Base-by-base conservation (phyloP, 2,797 vertebrate species). In the Galagoides demidoff region DNA sequence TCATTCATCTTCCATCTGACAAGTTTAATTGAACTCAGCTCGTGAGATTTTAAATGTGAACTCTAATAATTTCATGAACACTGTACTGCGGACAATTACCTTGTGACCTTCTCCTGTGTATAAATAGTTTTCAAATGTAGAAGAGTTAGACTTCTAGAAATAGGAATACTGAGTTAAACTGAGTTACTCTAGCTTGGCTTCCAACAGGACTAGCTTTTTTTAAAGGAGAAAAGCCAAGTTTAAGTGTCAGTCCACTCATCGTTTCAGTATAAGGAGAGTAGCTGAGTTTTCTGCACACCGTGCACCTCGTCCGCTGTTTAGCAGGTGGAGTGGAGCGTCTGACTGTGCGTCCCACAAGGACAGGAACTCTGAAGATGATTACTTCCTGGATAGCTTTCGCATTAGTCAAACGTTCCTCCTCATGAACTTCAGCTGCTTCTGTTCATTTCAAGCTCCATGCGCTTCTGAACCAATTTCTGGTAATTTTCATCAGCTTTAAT, bases 401-500 rank as follows among this genome's bases (percentile, higher is more conserved):
- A 5, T 92, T 82, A 92, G 82, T 94, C 34, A 4, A 70, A 20
- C 4, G 49, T 85, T 78, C 43, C 19, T 92, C 76, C 85, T 92
- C 17, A 10, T 79, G 31, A 70, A 63, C 94, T 66, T 91, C 89
- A 91, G 95, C 55, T 96, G 63, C 77, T 29, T 97, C 55, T 8
- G 25, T 95, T 96, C 71, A 73, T 87, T 96, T 90, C 78, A 94
- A 97, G 73, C 17, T 17, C 2, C 76, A 12, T 81, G 61, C 92
- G 94, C 82, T 92, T 70, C 52, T 88, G 57, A 85, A 95, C 63
- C 87, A 86, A 4, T 86, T 64, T 79, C 82, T 94, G 31, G 57
- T 93, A 43, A 92, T 98, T 97, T 97, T 96, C 43, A 39, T 90
- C 27, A 95, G 61, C 84, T 68, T 95, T 95, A 92, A 91, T 79